These are phyloP conservation scores for Magallana angulata DNA, from an alignment of 1,140 invertebrate genomes.

Conservation along the genomic window DNA sequence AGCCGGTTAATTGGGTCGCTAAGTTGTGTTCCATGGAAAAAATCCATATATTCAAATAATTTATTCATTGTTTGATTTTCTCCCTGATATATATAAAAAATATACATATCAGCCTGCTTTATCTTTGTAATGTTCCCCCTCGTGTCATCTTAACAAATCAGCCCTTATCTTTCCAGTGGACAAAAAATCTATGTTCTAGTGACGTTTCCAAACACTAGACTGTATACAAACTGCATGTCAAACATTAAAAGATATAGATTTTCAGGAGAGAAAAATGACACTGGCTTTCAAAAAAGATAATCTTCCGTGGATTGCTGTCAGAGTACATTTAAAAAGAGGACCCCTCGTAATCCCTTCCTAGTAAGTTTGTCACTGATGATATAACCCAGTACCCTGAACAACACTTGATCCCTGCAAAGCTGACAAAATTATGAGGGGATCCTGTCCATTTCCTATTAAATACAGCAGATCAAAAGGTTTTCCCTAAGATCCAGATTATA, in stretches of 20 bases:
- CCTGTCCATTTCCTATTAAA: constrained; percentile 29
- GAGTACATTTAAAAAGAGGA: constrained; percentile 24
- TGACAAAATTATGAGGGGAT: constrained; percentile 12
- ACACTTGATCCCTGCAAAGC: constrained; percentile 16
- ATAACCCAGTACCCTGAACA: not conserved
- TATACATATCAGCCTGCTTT: constrained; percentile 8
- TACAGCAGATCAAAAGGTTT: not conserved
- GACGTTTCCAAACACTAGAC: not conserved
- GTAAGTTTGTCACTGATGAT: not conserved
- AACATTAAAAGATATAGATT: constrained; percentile 8
- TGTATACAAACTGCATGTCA: not conserved
- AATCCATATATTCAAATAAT: not conserved
- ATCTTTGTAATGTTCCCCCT: not conserved
- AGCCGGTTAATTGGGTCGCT: not conserved
- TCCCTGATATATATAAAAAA: constrained; percentile 3
- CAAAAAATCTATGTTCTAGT: constrained; percentile 1
- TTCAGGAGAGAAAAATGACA: not conserved
- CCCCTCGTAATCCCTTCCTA: not conserved
- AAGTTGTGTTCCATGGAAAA: not conserved
- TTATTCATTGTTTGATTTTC: constrained; percentile 15
- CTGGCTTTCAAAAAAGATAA: not conserved
- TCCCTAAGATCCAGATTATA: not conserved
- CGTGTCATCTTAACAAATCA: not conserved
- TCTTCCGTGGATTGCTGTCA: constrained; percentile 18
- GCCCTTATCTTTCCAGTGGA: not conserved